phyloP scores from a whole-genome alignment of 2,888 invertebrate species.

The Hemaris fuciformis region DNA sequence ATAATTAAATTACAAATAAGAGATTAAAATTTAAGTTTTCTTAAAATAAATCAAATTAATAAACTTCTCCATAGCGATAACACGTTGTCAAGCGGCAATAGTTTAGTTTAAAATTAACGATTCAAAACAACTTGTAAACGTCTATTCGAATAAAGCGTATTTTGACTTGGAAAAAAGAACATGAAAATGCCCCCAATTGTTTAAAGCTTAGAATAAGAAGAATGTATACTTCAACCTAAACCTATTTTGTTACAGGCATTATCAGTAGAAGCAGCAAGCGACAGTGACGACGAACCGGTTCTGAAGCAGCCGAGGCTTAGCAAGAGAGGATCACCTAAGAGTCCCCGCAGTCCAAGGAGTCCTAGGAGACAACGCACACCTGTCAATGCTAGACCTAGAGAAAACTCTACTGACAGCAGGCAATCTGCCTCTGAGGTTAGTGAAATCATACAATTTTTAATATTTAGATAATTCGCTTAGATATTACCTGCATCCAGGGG shows the following conservation, averaged over 20 bases:
- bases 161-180: too few relatives aligned
- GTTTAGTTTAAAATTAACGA: too few relatives aligned
- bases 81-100: too few relatives aligned
- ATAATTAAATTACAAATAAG: too few relatives aligned
- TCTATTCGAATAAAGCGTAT: too few relatives aligned
- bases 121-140: too few relatives aligned
- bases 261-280: conserved; percentile 76
- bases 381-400: conserved; percentile 50
- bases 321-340: conserved; percentile 52
- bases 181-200: too few relatives aligned
- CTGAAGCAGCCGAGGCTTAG: conserved; percentile 87
- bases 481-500: too few relatives aligned
- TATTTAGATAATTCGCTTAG: too few relatives aligned
- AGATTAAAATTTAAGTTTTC: too few relatives aligned
- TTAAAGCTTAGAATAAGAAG: neutral
- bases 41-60: too few relatives aligned
- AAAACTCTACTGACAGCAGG: conserved; percentile 63
- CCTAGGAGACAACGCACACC: conserved; percentile 62
- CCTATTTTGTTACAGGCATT: conserved; percentile 65
- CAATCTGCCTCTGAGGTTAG: conserved; percentile 73
- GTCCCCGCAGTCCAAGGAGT: conserved; percentile 12
- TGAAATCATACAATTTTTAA: neutral
- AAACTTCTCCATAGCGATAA: too few relatives aligned
- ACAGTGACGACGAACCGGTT: conserved; percentile 89
- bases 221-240: neutral